These are phyloP conservation scores for Mastomys natalensis DNA, from an alignment of 2,113 vertebrate species.

Conservation along the genomic window DNA sequence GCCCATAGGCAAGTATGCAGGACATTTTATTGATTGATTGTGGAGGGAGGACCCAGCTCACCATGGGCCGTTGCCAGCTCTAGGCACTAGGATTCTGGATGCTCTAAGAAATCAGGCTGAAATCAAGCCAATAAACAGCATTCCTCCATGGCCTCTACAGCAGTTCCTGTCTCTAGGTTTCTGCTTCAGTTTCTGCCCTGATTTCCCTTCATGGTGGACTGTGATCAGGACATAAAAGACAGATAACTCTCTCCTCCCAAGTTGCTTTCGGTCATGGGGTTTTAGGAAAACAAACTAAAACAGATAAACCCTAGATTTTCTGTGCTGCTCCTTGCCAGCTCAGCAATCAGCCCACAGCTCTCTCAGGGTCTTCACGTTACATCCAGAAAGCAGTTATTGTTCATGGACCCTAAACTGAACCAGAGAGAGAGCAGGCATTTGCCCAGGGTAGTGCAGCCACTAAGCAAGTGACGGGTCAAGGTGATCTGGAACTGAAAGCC, in stretches of 20 bases:
- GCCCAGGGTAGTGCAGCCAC: background rate
- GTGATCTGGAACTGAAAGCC: background rate
- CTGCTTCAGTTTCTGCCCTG: background rate
- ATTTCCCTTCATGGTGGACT: background rate
- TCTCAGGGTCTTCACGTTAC: rapidly evolving
- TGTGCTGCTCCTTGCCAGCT: background rate
- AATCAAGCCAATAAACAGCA: background rate
- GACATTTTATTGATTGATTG: background rate
- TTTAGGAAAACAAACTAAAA: background rate
- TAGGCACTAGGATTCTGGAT: background rate
- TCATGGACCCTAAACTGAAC: background rate
- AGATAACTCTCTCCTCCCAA: background rate
- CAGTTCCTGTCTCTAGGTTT: background rate
- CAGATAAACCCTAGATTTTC: background rate
- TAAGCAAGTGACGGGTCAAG: rapidly evolving
- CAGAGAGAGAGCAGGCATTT: background rate
- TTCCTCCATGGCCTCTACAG: background rate
- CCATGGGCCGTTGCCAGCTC: background rate
- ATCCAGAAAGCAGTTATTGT: no score
- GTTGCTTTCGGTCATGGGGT: background rate
- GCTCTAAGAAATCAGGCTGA: background rate
- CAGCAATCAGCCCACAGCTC: no score
- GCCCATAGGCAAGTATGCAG: background rate
- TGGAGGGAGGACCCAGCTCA: background rate
- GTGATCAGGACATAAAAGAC: background rate